Evolutionary conservation across 2,113 vertebrate genomes (phyloP), one percentile per base, ranked within the genome.

Genomic region (Oncorhynchus tshawytscha): DNA sequence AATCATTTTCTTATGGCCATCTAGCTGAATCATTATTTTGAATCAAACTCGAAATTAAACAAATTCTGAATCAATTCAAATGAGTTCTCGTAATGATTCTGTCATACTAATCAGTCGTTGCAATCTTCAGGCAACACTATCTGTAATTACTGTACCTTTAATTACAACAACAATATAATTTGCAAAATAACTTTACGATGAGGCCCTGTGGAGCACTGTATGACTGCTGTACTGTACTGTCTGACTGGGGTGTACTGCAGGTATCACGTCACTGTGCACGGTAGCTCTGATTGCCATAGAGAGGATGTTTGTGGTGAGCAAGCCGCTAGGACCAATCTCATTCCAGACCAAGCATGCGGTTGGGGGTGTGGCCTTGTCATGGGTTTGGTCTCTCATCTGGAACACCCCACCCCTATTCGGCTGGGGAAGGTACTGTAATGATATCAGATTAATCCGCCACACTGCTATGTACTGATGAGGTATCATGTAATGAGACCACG

Each of bases 201-300:
- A 45, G 39, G 39, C 39, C 9, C 39, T 45, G 39, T 3, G 39
- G 39, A 45, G 39, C 39, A 45, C 39, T 45, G 39, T 45, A 45
- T 45, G 39, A 45, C 39, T 45, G 39, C 9, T 45, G 39, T 45
- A 45, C 39, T 45, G 39, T 45, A 45, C 8, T 45, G 39, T 20
- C n/a, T 80, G 18, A 9, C 39, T 64, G 65, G 48, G 74, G 69
- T 70, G 11, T 39, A 87, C 71, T 70, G 13, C 81, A 94, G 92
- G 91, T 29, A 94, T 94, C 72, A 84, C 91, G 3, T 92, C 90
- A 7, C 87, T 94, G 51, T 94, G 92, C 82, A 94, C 92, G 0
- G 90, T 95, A 8, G 93, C 93, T 27, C 82, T 93, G 67, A 93
- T 94, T 1, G 92, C 93, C 45, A 83, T 93, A 69, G 93, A 95